Base-by-base conservation (phyloP, 2,113 vertebrate genomes). In the Rhabdomys dilectus region DNA sequence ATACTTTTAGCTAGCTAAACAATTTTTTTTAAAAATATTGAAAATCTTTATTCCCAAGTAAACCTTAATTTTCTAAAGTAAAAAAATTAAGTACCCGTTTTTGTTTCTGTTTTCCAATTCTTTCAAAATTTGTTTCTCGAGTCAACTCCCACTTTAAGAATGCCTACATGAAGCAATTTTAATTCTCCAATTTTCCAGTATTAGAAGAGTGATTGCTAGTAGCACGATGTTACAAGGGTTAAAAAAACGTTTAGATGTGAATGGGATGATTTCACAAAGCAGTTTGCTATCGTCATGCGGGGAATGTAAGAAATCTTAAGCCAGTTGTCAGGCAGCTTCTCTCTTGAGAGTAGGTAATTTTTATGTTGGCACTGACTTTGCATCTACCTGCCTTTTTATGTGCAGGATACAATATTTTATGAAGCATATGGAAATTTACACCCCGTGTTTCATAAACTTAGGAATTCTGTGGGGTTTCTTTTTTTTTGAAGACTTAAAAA, bases 51-150 rank as follows among this genome's bases (percentile, higher is more conserved):
- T 93, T 94, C 22, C 11, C 68, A 64, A 93, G 89, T 60, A 90
- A 94, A 91, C 36, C 70, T 87, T 89, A 66, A 56, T 96, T 88
- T 92, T 97, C 36, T 39, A 36, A 95, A 93, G 68, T 80, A 58
- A 85, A 94, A 24, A 36, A 91, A 31, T 93, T 31, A 81, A 13
- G 56, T 86, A 31, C 10, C 89, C 31, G n/a, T 89, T 81, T 29
- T 39, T 94, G 68, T 51, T 91, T 81, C 64, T 16, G 21, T 53
- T 91, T 91, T 89, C 86, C 91, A 78, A 86, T 97, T 93, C 81
- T 29, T 92, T 76, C 60, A 92, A 86, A 95, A 39, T 96, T 39
- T 88, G 88, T 89, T 96, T 92, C 22, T 73, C 42, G 76, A 86
- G 51, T 87, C 92, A 89, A 66, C 64, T 45, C 77, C 9, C 42